Percentiles rank a stretch among this genome's conserved stretches.
Conservation (phyloP, 2,888 invertebrate genomes). For the Rotaria magnacalcarata region DNA sequence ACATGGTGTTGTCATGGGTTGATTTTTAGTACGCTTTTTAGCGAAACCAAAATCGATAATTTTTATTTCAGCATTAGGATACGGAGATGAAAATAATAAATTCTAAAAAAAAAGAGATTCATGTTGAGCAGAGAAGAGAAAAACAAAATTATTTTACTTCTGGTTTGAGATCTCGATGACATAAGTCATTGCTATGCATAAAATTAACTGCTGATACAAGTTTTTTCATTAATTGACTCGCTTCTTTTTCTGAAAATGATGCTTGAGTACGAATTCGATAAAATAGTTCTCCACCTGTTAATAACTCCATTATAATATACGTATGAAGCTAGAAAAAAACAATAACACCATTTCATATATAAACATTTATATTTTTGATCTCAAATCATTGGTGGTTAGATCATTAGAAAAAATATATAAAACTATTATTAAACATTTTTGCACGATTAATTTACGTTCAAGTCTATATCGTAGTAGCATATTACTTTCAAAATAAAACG, state of each 20-base stretch:
- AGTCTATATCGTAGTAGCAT: too few species aligned
- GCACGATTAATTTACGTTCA: too few species aligned
- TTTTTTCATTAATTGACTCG: conserved; percentile 74
- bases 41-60: conserved; percentile 96
- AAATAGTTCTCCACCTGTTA: conserved; percentile 77
- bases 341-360: background rate
- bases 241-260: conserved; percentile 72
- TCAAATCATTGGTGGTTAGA: too few species aligned
- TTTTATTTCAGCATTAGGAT: conserved; percentile 69
- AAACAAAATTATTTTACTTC: conserved; percentile 65
- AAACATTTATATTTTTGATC: too few species aligned
- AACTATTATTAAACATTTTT: too few species aligned
- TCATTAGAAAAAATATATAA: too few species aligned
- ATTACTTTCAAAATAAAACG: conserved; percentile 1
- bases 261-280: conserved; percentile 67
- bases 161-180: conserved; percentile 88
- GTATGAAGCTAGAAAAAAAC: conserved; percentile 67
- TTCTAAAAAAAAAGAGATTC: conserved; percentile 61
- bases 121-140: background rate
- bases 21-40: conserved; percentile 58
- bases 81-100: conserved; percentile 67
- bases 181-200: conserved; percentile 77
- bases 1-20: conserved; percentile 34
- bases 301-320: conserved; percentile 81
- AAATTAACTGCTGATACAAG: conserved; percentile 76